Evolutionary conservation across 2,113 vertebrate species (phyloP), one percentile per base, ranked within the genome.

Genomic region (Elgaria multicarinata): DNA sequence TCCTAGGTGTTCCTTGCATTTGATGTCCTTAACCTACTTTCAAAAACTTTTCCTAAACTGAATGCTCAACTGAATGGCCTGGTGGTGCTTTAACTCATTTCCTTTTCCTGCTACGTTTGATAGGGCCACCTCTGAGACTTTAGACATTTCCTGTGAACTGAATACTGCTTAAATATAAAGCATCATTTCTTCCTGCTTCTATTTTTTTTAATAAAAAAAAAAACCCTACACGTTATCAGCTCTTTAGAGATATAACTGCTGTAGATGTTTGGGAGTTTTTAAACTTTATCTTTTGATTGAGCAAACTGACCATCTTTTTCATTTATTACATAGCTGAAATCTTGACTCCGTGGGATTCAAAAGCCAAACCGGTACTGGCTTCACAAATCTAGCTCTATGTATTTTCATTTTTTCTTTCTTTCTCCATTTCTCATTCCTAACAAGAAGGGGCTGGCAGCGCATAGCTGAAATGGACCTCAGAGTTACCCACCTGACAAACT

Each of bases 41-140:
- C 1, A 28, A 82, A 69, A 8, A 33, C 67, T 83, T 77, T 84
- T 9, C 78, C 42, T 33, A 2, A 39, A 1, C 33, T 53, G 1
- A 0, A 83, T 62, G 46, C 3, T 85, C 55, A 42, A 3, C 69
- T 44, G 7, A 33, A 78, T 5, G 67, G 0, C 50, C 53, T 3
- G 62, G 0, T 0, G 0, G 0, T 1, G 31, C 71, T 13, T 44
- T 22, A 0, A 31, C 4, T 69, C 75, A 50, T 5, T 0, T 0
- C 1, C 39, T n/a, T 3, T 42, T 86, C 28, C 46, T 33, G 16
- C 39, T 58, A 16, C 16, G 16, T 85, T 69, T 79, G 84, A 62
- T 86, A 50, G 55, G 26, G 39, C 53, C 33, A n/a, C 12, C 89
- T 89, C 39, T 4, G 69, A 62, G 67, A 0, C 75, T 44, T 50